Evolutionary conservation across 1,140 invertebrate species (phyloP).

Genomic region (Bombus terrestris): DNA sequence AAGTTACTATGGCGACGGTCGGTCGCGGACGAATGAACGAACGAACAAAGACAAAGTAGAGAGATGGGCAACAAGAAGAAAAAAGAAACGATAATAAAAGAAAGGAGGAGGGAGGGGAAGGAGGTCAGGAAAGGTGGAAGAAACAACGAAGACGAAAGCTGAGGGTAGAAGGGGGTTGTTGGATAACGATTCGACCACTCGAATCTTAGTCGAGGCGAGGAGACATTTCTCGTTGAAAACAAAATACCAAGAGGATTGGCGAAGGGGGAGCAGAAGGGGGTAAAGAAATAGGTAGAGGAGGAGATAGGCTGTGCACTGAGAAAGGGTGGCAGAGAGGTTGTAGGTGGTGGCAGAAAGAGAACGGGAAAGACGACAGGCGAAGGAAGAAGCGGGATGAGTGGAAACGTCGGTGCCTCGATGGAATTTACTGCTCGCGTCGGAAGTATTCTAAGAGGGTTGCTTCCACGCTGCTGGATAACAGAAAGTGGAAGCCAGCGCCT

Average conservation of each 20-base stretch:
- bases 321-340: not conserved
- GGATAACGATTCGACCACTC: slow-evolving; percentile 49
- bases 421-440: slow-evolving; percentile 75
- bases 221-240: slow-evolving; percentile 43
- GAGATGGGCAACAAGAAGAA: not conserved
- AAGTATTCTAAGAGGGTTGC: slow-evolving; percentile 77
- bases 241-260: slow-evolving; percentile 32
- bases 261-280: not conserved
- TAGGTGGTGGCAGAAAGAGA: slow-evolving; percentile 21
- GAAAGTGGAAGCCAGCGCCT: slow-evolving; percentile 72
- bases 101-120: not conserved
- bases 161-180: not conserved
- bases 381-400: slow-evolving; percentile 59
- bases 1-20: slow-evolving; percentile 23
- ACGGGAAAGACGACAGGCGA: slow-evolving; percentile 46
- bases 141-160: not conserved
- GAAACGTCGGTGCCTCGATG: slow-evolving; percentile 66
- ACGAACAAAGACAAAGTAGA: not conserved
- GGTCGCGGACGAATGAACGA: not conserved
- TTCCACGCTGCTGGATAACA: slow-evolving; percentile 76
- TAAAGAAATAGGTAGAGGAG: slow-evolving; percentile 40
- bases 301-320: slow-evolving; percentile 34
- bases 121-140: slow-evolving; percentile 8
- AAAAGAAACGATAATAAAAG: not conserved
- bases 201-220: slow-evolving; percentile 42